These are phyloP conservation scores for Delia radicum DNA, from an alignment of 1,140 invertebrate genomes.

Conservation along the genomic window DNA sequence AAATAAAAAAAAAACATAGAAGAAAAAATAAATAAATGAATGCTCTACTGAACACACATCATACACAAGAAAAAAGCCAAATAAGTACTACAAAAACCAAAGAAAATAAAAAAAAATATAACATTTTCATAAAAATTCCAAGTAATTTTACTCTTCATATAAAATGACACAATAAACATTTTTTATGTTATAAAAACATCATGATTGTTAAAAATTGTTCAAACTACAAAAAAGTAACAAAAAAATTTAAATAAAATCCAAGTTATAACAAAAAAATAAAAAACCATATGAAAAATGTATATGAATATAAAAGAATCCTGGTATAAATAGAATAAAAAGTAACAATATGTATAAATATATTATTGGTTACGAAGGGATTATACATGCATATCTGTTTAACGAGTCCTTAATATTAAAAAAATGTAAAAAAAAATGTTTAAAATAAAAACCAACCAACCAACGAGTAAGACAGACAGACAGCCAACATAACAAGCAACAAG, in stretches of 20 bases:
- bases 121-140: background rate
- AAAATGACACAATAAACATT: background rate
- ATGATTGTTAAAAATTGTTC: background rate
- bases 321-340: background rate
- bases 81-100: background rate
- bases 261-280: background rate
- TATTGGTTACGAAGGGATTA: too few relatives aligned
- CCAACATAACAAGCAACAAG: background rate
- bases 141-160: background rate
- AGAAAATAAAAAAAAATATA: background rate
- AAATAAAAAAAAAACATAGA: background rate
- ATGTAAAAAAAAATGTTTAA: background rate
- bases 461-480: background rate
- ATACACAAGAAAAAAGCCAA: background rate
- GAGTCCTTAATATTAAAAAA: background rate
- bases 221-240: background rate
- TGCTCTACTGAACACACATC: too few relatives aligned
- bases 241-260: background rate
- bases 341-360: too few relatives aligned
- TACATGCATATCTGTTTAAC: background rate
- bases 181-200: background rate
- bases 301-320: background rate
- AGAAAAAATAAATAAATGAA: background rate
- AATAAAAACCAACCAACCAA: background rate
- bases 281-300: background rate